Base-by-base conservation (phyloP, 2,888 invertebrate species). In the Aphodius sticticus region DNA sequence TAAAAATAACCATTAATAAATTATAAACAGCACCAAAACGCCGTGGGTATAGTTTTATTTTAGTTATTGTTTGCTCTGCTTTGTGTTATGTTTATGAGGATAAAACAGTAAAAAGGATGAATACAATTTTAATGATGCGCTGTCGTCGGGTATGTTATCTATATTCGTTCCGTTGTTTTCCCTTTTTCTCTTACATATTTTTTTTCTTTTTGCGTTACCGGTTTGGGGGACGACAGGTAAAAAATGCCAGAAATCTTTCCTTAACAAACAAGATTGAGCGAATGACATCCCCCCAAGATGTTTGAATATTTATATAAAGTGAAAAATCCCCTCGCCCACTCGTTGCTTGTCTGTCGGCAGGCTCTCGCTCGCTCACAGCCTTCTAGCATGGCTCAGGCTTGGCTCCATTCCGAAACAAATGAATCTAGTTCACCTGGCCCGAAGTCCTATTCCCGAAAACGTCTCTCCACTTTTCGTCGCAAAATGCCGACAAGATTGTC, bases 291-390 rank as follows among this genome's bases (percentile, higher is more conserved):
- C 9, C 36, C 37, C 36, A 74, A 36, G 74, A 74, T 74, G 74
- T 74, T 74, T 74, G 74, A 74, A 74, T 74, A 74, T 74, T 74
- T 74, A 74, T 74, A 74, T 74, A 35, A 74, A 74, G 74, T 74
- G 74, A 74, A 74, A 74, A 74, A 74, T 74, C 36, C 36, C 37
- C 74, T 35, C 74, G 53, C 53, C 53, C 53, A 53, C 53, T 53
- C 53, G 53, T 53, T 53, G 53, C 53, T 53, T 12, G 53, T 53
- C 53, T 53, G 53, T 53, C 53, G 7, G 9, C 53, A 53, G 53
- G 4, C 53, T 7, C 9, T 53, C 53, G 53, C 53, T 53, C 53
- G 12, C 53, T 53, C 53, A 7, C 3, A 7, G 53, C 53, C 53
- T 26, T 53, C 53, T 53, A 12, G 53, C 53, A 53, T 53, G 12